These are phyloP conservation scores for Alviniconcha strummeri DNA, from an alignment of 2,888 invertebrate genomes.

Conservation along the genomic window DNA sequence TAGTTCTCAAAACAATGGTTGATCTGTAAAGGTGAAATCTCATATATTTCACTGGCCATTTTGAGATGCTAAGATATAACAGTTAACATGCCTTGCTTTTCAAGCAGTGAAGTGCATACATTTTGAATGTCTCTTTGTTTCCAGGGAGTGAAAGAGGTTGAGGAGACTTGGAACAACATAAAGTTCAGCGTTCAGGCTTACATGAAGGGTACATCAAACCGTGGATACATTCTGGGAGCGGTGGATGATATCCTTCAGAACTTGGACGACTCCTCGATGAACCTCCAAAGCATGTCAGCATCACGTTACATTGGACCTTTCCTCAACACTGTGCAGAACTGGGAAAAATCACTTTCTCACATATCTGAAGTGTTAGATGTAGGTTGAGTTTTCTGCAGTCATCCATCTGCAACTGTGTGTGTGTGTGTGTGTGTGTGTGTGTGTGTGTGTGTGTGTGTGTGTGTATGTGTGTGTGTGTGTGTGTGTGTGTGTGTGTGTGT, in stretches of 20 bases:
- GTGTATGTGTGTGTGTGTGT: too few relatives aligned
- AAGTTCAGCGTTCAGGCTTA: conserved; percentile 74
- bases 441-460: too few relatives aligned
- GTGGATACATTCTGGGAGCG: conserved; percentile 87
- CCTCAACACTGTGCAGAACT: conserved; percentile 85
- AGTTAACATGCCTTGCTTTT: too few relatives aligned
- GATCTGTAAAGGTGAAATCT: too few relatives aligned
- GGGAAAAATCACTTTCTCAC: conserved; percentile 87
- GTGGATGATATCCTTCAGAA: conserved; percentile 88
- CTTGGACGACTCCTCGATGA: conserved; percentile 92
- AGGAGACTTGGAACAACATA: conserved; percentile 78
- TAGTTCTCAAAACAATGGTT: too few relatives aligned
- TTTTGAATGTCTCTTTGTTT: conserved; percentile 9
- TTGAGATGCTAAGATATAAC: too few relatives aligned
- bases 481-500: too few relatives aligned
- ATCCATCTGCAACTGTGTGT: not conserved
- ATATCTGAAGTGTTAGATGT: conserved; percentile 90
- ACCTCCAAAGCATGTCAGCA: conserved; percentile 87
- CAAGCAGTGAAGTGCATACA: too few relatives aligned
- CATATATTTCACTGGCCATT: too few relatives aligned
- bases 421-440: not conserved
- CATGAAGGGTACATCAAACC: conserved; percentile 81
- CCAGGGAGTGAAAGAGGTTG: conserved; percentile 85
- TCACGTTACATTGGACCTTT: conserved; percentile 90
- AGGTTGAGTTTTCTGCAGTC: conserved; percentile 57